A percentile compares a stretch with the other conserved stretches of the same genome.
Conservation (phyloP, 2,888 invertebrate genomes). For the Scrobipalpa costella region DNA sequence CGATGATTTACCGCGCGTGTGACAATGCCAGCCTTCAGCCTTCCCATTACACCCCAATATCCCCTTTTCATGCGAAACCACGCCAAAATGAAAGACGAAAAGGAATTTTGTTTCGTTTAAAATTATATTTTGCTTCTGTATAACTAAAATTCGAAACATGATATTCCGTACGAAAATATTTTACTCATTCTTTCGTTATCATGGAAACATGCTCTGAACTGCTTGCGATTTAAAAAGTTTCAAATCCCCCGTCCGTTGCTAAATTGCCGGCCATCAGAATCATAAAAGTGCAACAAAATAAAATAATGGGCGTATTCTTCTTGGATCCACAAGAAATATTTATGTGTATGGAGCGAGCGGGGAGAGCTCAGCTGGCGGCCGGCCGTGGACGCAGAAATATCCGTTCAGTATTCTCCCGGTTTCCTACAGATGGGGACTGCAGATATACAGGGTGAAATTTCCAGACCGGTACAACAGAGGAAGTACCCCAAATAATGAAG, state of each 20-base stretch:
- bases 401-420: slow-evolving; percentile 40
- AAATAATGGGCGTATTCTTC: slow-evolving; percentile 18
- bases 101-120: not conserved
- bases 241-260: not conserved
- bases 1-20: slow-evolving; percentile 70
- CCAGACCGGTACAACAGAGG: no score
- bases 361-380: slow-evolving; percentile 32
- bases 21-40: slow-evolving; percentile 71
- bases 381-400: slow-evolving; percentile 32
- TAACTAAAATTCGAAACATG: not conserved
- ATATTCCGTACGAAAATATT: not conserved
- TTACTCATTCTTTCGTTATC: not conserved
- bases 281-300: slow-evolving; percentile 24
- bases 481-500: no score
- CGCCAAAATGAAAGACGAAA: slow-evolving; percentile 41
- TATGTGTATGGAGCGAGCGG: slow-evolving; percentile 34
- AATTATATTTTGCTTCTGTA: not conserved
- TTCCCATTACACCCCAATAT: slow-evolving; percentile 64
- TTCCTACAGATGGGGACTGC: slow-evolving; percentile 48
- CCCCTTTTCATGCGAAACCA: slow-evolving; percentile 60
- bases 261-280: not conserved
- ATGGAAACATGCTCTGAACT: not conserved
- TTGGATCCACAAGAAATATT: slow-evolving; percentile 38
- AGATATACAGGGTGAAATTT: no score
- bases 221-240: slow-evolving; percentile 3